Conservation (phyloP, 2,888 invertebrate species). For the Onthophagus sagittarius region DNA sequence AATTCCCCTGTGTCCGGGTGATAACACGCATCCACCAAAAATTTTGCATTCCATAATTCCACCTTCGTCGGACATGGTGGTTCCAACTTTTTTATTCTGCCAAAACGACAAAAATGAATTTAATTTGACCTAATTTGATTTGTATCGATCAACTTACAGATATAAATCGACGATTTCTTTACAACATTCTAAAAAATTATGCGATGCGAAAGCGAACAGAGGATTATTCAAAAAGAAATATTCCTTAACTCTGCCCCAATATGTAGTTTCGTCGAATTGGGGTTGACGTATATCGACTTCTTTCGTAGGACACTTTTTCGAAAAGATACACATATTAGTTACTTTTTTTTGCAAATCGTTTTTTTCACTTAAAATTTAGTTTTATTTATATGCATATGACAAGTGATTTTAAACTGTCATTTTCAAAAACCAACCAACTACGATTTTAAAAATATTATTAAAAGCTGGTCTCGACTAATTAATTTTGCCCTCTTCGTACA, state of each 20-base stretch:
- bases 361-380: background rate
- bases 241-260: slow-evolving; percentile 83
- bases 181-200: slow-evolving; percentile 70
- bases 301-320: background rate
- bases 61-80: slow-evolving; percentile 63
- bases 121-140: background rate
- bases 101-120: slow-evolving; percentile 4
- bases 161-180: slow-evolving; percentile 73
- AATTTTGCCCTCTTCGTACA: too few relatives aligned
- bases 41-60: slow-evolving; percentile 87
- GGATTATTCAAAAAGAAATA: slow-evolving; percentile 94
- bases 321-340: slow-evolving; percentile 5
- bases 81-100: background rate
- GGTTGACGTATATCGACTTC: slow-evolving; percentile 75
- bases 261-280: slow-evolving; percentile 88
- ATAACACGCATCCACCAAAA: slow-evolving; percentile 94
- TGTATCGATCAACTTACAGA: slow-evolving; percentile 58
- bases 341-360: background rate
- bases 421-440: too few relatives aligned
- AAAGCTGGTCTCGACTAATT: too few relatives aligned
- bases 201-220: slow-evolving; percentile 75
- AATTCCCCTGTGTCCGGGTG: slow-evolving; percentile 99
- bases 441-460: too few relatives aligned
- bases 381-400: background rate
- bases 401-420: background rate